Conservation (phyloP, 1,140 invertebrate species). For the Diabrotica undecimpunctata region DNA sequence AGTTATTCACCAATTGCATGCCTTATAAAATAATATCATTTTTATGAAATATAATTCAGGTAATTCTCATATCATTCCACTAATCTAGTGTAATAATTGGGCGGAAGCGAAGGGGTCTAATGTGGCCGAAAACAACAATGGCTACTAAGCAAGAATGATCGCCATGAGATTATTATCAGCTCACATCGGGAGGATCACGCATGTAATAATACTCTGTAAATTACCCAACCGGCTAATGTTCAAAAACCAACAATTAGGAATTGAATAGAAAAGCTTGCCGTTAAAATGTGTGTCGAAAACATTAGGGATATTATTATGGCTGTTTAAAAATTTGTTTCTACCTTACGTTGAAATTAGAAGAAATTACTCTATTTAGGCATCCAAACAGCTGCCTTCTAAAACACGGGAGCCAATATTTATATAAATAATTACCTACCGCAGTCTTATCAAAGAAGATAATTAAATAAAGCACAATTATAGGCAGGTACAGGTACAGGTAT, state of each 20-base stretch:
- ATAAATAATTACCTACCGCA: background rate
- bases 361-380: background rate
- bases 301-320: slow-evolving; percentile 13
- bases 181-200: slow-evolving; percentile 37
- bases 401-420: too few species aligned
- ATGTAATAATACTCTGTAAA: slow-evolving; percentile 44
- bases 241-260: slow-evolving; percentile 37
- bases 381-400: too few species aligned
- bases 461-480: too few species aligned
- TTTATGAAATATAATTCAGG: slow-evolving; percentile 14
- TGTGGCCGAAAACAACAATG: slow-evolving; percentile 20
- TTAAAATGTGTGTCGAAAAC: slow-evolving; percentile 15
- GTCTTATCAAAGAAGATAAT: too few species aligned
- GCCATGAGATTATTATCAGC: slow-evolving; percentile 35
- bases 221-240: slow-evolving; percentile 36
- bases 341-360: background rate
- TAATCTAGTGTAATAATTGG: slow-evolving; percentile 16
- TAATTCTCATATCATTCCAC: slow-evolving; percentile 12
- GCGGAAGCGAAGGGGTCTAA: slow-evolving; percentile 19
- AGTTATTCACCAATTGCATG: too few species aligned
- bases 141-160: slow-evolving; percentile 29
- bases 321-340: background rate
- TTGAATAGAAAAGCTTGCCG: slow-evolving; percentile 4
- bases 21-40: slow-evolving; percentile 1
- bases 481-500: too few species aligned